Evolutionary conservation across 2,797 vertebrate genomes (phyloP).

Genomic region (Centroberyx gerrardi): DNA sequence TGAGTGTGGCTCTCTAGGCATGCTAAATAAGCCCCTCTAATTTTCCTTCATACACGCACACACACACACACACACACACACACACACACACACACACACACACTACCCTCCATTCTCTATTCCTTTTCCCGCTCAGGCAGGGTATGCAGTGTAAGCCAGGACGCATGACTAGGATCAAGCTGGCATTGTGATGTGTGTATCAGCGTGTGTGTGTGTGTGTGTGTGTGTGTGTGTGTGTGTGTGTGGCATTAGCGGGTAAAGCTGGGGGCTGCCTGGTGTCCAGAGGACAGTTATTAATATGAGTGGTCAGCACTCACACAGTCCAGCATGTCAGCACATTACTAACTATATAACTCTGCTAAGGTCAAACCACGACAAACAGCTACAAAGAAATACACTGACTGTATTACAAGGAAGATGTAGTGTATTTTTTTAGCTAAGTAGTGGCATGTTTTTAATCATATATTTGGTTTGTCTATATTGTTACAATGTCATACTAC

Average conservation of each 20-base stretch:
- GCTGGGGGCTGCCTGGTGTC: conserved; percentile 18
- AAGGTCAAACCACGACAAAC: conserved; percentile 31
- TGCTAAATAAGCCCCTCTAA: conserved; percentile 3
- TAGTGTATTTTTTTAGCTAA: too few species aligned
- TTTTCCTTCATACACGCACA: not conserved
- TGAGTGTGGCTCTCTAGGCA: not conserved
- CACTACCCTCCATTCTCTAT: not conserved
- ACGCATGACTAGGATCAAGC: conserved; percentile 78
- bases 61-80: conserved; percentile 15
- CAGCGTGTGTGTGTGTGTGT: conserved; percentile 22
- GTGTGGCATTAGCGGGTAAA: conserved; percentile 22
- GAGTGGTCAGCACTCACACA: conserved; percentile 42
- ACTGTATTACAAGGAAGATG: not conserved
- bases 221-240: conserved; percentile 21
- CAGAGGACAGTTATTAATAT: conserved; percentile 40
- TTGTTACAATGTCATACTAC: not conserved
- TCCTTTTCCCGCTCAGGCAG: conserved; percentile 62
- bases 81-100: conserved; percentile 21
- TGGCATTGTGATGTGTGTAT: conserved; percentile 52
- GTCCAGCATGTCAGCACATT: conserved; percentile 48
- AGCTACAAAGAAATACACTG: conserved; percentile 8
- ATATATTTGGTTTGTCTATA: not conserved
- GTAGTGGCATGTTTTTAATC: too few species aligned
- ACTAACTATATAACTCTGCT: conserved; percentile 12
- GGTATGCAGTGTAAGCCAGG: conserved; percentile 62